Evolutionary conservation across 1,140 invertebrate species (phyloP), one percentile per base, ranked within the genome.

Genomic region (Diprion similis): DNA sequence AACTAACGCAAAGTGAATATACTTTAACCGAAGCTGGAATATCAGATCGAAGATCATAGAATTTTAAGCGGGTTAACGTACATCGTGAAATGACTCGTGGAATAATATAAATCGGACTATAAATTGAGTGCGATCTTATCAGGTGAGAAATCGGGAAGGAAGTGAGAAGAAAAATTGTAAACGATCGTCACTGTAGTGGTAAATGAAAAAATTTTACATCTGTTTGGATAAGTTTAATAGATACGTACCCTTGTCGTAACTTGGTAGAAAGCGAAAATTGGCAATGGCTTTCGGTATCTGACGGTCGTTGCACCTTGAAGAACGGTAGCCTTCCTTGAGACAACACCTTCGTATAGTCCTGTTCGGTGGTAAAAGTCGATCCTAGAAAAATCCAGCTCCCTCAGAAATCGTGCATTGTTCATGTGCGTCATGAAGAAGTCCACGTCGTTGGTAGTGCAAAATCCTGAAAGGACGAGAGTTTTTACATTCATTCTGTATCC

Each of bases 381-480:
- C 64, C 93, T 86, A 10, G 92, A 93, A 86, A 95, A 94, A 83
- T 95, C 93, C 72, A 94, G 85, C 79, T 95, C 93, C 17, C 93
- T 86, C 2, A 94, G 82, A 78, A 94, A 95, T 8, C 93, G 88
- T 0, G 92, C 92, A 82, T 95, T 95, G 82, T 95, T 95, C 94
- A 95, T 95, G 81, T 95, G 93, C 2, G 86, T 82, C 2, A 93
- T 83, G 72, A 93, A 91, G 67, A 93, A 91, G 79, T 95, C 94
- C 51, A 94, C 89, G 84, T 95, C 94, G 82, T 93, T 92, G 0
- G 93, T 92, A 17, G 92, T 92, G 77, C 93, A 94, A 51, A 94
- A 88, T 7, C 92, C 91, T 92, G 72, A 47, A 81, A 84, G 73
- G 73, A 74, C 64, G 15, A 68, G 73, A 74, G 24, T 37, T 37